Conservation (phyloP, 2,797 vertebrate species). For the Xenentodon cancila region DNA sequence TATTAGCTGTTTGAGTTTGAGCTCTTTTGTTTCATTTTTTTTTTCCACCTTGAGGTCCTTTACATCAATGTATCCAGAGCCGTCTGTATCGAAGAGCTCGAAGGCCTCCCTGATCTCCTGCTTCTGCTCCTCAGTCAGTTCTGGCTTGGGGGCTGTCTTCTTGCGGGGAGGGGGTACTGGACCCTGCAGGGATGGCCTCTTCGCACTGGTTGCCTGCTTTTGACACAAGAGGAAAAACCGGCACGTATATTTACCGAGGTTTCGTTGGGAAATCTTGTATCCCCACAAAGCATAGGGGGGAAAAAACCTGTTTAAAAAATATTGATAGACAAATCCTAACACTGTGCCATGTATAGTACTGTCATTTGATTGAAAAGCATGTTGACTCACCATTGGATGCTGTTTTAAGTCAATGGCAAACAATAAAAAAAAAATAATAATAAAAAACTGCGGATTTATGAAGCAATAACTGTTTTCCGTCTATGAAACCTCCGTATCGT, state of each 20-base stretch:
- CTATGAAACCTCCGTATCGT: conserved; percentile 40
- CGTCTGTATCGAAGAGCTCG: conserved; percentile 92
- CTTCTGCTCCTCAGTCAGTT: conserved; percentile 90
- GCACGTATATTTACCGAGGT: no score
- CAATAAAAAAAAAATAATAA: neutral
- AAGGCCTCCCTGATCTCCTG: conserved; percentile 94
- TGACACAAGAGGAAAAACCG: neutral
- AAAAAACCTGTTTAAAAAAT: neutral
- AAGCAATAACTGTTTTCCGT: conserved; percentile 37
- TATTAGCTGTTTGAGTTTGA: neutral
- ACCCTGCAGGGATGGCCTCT: conserved; percentile 85
- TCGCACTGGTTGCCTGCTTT: conserved; percentile 85
- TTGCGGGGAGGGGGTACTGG: conserved; percentile 84
- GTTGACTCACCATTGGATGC: conserved; percentile 66
- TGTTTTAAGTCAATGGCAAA: conserved; percentile 10
- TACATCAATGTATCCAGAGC: conserved; percentile 90
- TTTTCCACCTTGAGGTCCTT: conserved; percentile 90
- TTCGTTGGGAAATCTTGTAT: neutral
- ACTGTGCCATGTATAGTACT: no score
- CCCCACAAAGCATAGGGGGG: neutral
- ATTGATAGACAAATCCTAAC: neutral
- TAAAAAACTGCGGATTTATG: conserved; percentile 12
- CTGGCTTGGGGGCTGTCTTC: conserved; percentile 85
- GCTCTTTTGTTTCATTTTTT: neutral
- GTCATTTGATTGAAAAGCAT: neutral